These are phyloP conservation scores for Diadophis punctatus DNA, from an alignment of 2,113 vertebrate species.

Conservation along the genomic window DNA sequence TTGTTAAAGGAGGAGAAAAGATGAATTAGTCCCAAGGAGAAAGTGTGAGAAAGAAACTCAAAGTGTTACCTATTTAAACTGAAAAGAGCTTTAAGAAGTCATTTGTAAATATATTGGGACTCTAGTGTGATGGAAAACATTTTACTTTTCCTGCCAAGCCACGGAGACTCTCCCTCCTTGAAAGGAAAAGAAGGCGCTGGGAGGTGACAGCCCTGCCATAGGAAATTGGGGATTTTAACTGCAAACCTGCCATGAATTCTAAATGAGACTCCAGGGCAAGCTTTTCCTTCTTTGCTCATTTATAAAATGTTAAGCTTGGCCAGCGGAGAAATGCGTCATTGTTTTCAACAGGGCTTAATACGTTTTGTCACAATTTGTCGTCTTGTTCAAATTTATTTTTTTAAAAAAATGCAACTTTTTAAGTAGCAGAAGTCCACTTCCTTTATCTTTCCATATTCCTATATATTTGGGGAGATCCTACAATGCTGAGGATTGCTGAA, in stretches of 20 bases:
- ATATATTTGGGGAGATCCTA: not conserved
- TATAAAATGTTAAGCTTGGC: constrained; percentile 27
- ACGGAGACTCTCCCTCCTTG: constrained; percentile 33
- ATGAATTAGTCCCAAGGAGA: not conserved
- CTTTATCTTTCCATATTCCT: not conserved
- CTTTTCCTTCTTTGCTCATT: constrained; percentile 16
- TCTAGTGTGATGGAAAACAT: constrained; percentile 35
- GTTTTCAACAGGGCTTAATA: constrained; percentile 32
- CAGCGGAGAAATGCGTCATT: constrained; percentile 33
- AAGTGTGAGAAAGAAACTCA: not conserved
- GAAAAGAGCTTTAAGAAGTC: constrained; percentile 47
- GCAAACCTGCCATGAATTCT: constrained; percentile 49
- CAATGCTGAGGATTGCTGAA: not conserved
- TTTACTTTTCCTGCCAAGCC: constrained; percentile 37
- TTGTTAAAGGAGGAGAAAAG: not conserved
- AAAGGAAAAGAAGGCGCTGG: constrained; percentile 34
- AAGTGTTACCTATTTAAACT: constrained; percentile 34
- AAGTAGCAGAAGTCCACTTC: not conserved
- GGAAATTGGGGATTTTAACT: constrained; percentile 43
- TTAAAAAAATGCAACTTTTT: not conserved
- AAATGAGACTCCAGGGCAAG: constrained; percentile 43
- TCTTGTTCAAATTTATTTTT: constrained; percentile 28
- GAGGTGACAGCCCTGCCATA: constrained; percentile 35
- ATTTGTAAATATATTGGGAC: constrained; percentile 14
- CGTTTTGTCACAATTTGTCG: constrained; percentile 51